A percentile compares a stretch with the other conserved stretches of the same genome.
These are phyloP conservation scores for Gambusia holbrooki DNA, from an alignment of 2,113 vertebrate genomes.

Conservation along the genomic window DNA sequence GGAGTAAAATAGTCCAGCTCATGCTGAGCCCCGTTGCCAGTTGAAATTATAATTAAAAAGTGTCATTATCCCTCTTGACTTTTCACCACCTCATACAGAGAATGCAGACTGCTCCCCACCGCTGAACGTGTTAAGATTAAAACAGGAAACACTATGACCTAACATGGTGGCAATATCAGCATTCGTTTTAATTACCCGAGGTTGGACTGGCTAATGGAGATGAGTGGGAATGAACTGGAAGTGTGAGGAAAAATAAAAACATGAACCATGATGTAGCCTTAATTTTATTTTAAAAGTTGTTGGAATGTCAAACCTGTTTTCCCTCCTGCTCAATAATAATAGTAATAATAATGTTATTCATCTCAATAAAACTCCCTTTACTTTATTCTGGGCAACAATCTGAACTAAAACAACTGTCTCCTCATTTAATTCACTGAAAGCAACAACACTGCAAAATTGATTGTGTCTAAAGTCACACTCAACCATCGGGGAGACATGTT, in stretches of 20 bases:
- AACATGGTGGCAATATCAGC: constrained; percentile 5
- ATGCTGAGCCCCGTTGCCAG: neutral
- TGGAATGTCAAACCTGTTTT: constrained; percentile 61
- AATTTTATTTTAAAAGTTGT: constrained; percentile 45
- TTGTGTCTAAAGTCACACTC: constrained; percentile 71
- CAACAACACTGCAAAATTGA: constrained; percentile 75
- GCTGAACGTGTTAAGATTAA: constrained; percentile 16
- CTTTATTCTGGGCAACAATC: neutral
- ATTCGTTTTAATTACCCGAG: constrained; percentile 27
- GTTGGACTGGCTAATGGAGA: constrained; percentile 33
- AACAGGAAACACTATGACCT: constrained; percentile 7
- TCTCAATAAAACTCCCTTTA: constrained; percentile 33
- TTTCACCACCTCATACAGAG: constrained; percentile 31
- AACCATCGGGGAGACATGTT: constrained; percentile 69
- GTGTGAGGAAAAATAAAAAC: constrained; percentile 35
- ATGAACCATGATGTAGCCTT: constrained; percentile 17
- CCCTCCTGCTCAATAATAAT: constrained; percentile 35
- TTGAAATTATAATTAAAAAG: neutral
- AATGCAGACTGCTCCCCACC: constrained; percentile 22
- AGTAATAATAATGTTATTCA: constrained; percentile 4
- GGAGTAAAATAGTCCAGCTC: constrained; percentile 13
- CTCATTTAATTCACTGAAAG: constrained; percentile 46
- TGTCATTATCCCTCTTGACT: neutral
- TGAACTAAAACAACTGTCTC: constrained; percentile 39
- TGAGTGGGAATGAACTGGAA: constrained; percentile 19